Evolutionary conservation across 2,888 invertebrate genomes (phyloP), one percentile per base, ranked within the genome.

Genomic region (Drosophila infuscata): DNA sequence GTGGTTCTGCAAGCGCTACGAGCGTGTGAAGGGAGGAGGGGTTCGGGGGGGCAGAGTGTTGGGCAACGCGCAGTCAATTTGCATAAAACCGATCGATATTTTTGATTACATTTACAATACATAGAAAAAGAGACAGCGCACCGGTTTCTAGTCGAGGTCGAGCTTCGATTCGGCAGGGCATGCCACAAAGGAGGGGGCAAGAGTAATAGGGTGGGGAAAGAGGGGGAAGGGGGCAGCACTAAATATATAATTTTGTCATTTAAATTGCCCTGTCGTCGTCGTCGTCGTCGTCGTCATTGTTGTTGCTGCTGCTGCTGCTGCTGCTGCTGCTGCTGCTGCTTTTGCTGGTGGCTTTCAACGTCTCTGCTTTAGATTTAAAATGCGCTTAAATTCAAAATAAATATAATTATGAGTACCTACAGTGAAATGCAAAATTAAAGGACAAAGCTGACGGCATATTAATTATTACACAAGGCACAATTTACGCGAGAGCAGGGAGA

Each of bases 71-170:
- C 90, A 91, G 91, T 92, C 91, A 92, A 92, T 92, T 92, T 92
- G 92, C 91, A 92, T 92, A 92, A 92, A 92, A 86, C 91, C 92
- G 91, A 92, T 92, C 92, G 92, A 92, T 92, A 92, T 90, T 92
- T 91, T 86, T 91, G 85, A 83, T 81, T 76, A 79, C 85, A 85
- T 81, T 83, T 82, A 90, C 88, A 87, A 90, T 90, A 90, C 87
- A 81, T 78, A 83, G 88, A 89, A 83, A 86, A 75, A 75, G 71
- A 83, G 79, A 85, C 71, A 76, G 66, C 70, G 73, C 73, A 83
- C 72, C 80, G 80, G 83, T 82, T 81, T 71, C 80, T 73, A 80
- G 83, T 76, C 81, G 83, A 81, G 81, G 81, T 81, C 83, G 67
- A 46, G 46, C 67, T 68, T 64, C 82, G 70, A 76, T 72, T 81